phyloP scores from a whole-genome alignment of 2,888 invertebrate species.

The Drosophila atripex region DNA sequence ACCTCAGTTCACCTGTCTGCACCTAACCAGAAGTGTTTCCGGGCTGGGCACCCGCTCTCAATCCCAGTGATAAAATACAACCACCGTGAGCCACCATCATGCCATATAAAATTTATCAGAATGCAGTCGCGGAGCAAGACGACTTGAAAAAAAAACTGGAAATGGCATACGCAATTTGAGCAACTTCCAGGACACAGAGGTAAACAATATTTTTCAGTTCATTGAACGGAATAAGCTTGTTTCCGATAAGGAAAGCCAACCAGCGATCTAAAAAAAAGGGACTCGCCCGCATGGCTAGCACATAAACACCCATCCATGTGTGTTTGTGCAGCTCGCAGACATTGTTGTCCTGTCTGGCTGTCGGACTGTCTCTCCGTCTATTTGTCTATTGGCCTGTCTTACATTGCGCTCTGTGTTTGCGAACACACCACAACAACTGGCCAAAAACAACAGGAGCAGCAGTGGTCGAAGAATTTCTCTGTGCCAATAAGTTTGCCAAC shows the following conservation, averaged over 20 bases:
- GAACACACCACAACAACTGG: slow-evolving; percentile 55
- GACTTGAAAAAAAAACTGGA: slow-evolving; percentile 14
- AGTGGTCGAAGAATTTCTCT: slow-evolving; percentile 36
- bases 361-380: slow-evolving; percentile 53
- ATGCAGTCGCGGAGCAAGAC: slow-evolving; percentile 17
- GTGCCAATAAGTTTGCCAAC: slow-evolving; percentile 48
- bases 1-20: slow-evolving; percentile 9
- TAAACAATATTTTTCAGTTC: slow-evolving; percentile 83
- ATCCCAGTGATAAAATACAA: slow-evolving; percentile 52
- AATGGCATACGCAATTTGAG: slow-evolving; percentile 54
- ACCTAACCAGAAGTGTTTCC: slow-evolving; percentile 7
- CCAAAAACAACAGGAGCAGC: slow-evolving; percentile 8
- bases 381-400: slow-evolving; percentile 58
- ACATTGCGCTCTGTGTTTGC: slow-evolving; percentile 56
- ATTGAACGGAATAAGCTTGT: slow-evolving; percentile 82
- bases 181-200: slow-evolving; percentile 69
- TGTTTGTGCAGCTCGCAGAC: slow-evolving; percentile 33
- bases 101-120: slow-evolving; percentile 54
- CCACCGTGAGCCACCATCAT: slow-evolving; percentile 13
- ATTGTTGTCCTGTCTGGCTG: slow-evolving; percentile 53
- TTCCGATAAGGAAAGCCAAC: slow-evolving; percentile 77
- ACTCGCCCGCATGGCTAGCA: slow-evolving; percentile 28
- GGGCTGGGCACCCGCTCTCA: slow-evolving; percentile 24
- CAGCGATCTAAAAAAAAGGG: slow-evolving; percentile 42
- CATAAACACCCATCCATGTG: slow-evolving; percentile 17